These are phyloP conservation scores for Noctua fimbriata DNA, from an alignment of 2,888 invertebrate species.

Conservation along the genomic window DNA sequence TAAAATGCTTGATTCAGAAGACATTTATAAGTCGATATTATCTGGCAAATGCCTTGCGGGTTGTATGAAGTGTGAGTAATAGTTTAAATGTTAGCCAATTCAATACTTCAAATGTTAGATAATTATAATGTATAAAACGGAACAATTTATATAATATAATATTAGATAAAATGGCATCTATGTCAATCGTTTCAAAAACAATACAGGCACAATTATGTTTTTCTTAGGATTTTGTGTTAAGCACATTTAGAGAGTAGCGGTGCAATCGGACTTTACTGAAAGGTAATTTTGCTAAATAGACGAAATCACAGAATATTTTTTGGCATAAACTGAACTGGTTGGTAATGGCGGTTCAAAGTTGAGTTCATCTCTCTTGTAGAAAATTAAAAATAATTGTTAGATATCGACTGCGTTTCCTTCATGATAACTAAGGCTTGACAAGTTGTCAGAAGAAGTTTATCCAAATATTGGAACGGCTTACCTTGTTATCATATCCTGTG, in stretches of 20 bases:
- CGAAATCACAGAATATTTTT: neutral
- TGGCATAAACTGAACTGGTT: neutral
- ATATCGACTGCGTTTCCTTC: neutral
- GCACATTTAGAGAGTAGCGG: neutral
- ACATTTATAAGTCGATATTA: no score
- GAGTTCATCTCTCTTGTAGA: neutral
- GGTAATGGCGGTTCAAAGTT: neutral
- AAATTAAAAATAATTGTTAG: neutral
- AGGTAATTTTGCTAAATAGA: neutral
- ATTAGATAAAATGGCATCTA: no score
- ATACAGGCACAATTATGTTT: no score
- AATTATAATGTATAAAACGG: no score
- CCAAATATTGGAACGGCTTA: constrained; percentile 67
- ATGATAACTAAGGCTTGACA: neutral
- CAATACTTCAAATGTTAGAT: no score
- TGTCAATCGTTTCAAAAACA: no score
- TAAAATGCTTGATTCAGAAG: no score
- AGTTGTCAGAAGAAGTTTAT: neutral
- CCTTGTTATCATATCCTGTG: constrained; percentile 92
- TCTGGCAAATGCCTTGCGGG: no score
- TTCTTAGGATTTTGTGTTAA: neutral
- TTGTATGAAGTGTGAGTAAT: no score
- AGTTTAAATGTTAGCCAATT: no score
- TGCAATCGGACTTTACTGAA: neutral
- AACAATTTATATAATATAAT: no score